phyloP scores from a whole-genome alignment of 2,888 invertebrate species.

The Patella pellucida region DNA sequence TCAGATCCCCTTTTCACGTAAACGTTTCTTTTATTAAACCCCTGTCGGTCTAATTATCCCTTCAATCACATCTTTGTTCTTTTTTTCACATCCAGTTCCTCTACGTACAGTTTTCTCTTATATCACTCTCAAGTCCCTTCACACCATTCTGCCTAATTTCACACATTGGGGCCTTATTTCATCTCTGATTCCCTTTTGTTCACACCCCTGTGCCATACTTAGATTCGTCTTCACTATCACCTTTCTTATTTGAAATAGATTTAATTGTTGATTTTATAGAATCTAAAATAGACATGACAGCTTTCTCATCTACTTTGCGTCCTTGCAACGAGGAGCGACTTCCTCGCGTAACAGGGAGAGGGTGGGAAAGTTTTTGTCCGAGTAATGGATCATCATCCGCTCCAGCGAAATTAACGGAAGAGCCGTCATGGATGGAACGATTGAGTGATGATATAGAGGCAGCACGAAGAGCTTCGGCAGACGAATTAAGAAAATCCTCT shows the following conservation, averaged over 20 bases:
- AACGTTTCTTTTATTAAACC: too few relatives aligned
- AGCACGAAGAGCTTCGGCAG: conserved; percentile 47
- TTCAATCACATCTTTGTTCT: too few relatives aligned
- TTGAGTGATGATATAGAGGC: conserved; percentile 40
- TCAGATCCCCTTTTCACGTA: too few relatives aligned
- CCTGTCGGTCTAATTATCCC: too few relatives aligned
- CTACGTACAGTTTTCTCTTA: too few relatives aligned
- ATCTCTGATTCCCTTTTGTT: background rate
- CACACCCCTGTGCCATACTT: conserved; percentile 29
- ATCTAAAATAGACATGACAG: conserved; percentile 39
- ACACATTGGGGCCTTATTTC: too few relatives aligned
- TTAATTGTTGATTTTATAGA: conserved; percentile 47
- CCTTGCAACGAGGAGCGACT: conserved; percentile 24
- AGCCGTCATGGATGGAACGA: conserved; percentile 25
- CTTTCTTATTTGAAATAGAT: conserved; percentile 43
- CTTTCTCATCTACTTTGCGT: conserved; percentile 36
- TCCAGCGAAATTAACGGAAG: conserved; percentile 25
- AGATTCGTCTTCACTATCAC: conserved; percentile 47
- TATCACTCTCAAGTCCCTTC: too few relatives aligned
- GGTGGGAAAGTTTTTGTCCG: conserved; percentile 21
- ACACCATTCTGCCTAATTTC: too few relatives aligned
- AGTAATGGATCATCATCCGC: conserved; percentile 34
- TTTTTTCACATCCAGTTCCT: too few relatives aligned
- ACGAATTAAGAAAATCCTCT: conserved; percentile 51
- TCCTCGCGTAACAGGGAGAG: conserved; percentile 27